Evolutionary conservation across 2,888 invertebrate species (phyloP), one percentile per base, ranked within the genome.

Genomic region (Bruchidius siliquastri): DNA sequence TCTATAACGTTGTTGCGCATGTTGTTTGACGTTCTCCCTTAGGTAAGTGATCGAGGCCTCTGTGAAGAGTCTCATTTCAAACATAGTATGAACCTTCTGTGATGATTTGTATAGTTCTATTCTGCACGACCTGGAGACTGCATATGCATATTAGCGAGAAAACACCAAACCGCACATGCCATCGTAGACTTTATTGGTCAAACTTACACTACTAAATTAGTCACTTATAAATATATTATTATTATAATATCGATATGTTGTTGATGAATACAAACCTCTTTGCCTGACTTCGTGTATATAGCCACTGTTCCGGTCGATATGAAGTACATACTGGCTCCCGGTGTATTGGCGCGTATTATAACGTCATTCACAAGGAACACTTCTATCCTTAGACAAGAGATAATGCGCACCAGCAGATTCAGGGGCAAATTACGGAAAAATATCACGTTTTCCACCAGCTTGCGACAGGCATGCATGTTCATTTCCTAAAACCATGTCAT

Each of bases 301-400:
- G 89, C 89, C 0, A 90, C 90, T 0, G 89, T 89, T 2, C 90
- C 90, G 20, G 84, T 87, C 0, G 88, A 88, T 74, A 90, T 90
- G 78, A 90, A 90, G 79, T 89, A 90, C 90, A 90, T 90, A 72
- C 87, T 87, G 74, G 88, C 85, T 0, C 89, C 90, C 0, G 85
- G 80, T 6, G 88, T 87, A 76, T 88, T 87, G 0, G 87, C 88
- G 74, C 87, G 85, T 0, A 90, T 85, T 67, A 90, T 89, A 0
- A 90, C 85, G 77, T 90, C 90, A 75, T 90, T 89, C 0, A 87
- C 86, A 32, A 90, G 80, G 77, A 87, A 90, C 22, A 89, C 86
- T 81, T 90, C 89, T 0, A 87, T 87, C 26, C 82, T 84, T 8
- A 90, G 79, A 67, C 88, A 84, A 0, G 87, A 85, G 0, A 90